Conservation (phyloP, 1,140 invertebrate species). For the Oryctes rhinoceros region DNA sequence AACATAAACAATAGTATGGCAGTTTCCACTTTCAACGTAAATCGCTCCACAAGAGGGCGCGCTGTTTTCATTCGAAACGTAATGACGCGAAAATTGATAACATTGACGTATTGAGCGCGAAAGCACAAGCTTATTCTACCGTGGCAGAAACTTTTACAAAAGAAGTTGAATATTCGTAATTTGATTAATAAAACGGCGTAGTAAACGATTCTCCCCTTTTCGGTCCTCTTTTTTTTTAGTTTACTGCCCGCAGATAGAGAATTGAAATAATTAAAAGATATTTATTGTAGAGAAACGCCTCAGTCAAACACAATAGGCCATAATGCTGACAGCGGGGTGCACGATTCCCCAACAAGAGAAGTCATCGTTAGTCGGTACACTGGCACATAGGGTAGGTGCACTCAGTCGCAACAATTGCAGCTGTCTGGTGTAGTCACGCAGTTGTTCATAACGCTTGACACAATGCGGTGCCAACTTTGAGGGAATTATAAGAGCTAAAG, state of each 20-base stretch:
- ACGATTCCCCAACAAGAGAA: slow-evolving; percentile 28
- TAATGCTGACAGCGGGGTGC: slow-evolving; percentile 41
- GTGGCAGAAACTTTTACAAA: not conserved
- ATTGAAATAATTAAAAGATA: slow-evolving; percentile 42
- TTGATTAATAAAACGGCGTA: slow-evolving; percentile 36
- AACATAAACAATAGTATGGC: slow-evolving; percentile 1
- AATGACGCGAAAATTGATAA: slow-evolving; percentile 37
- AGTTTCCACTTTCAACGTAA: slow-evolving; percentile 8
- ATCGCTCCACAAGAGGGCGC: not conserved
- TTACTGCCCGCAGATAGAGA: slow-evolving; percentile 7
- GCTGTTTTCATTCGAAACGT: slow-evolving; percentile 31
- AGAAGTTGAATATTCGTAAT: slow-evolving; percentile 23
- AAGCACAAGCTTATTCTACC: slow-evolving; percentile 18
- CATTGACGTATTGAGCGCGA: slow-evolving; percentile 24
- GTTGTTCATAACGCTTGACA: not conserved
- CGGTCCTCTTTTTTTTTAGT: not conserved
- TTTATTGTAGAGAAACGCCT: slow-evolving; percentile 40
- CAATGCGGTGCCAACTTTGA: not conserved
- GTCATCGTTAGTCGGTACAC: slow-evolving; percentile 30
- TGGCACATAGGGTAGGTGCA: not conserved
- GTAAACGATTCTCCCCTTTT: slow-evolving; percentile 9
- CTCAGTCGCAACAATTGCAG: slow-evolving; percentile 36
- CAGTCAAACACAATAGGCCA: slow-evolving; percentile 40
- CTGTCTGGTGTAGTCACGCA: slow-evolving; percentile 34
- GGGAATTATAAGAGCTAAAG: not conserved